Evolutionary conservation across 2,113 vertebrate genomes (phyloP).

Genomic region (Oplegnathus fasciatus): DNA sequence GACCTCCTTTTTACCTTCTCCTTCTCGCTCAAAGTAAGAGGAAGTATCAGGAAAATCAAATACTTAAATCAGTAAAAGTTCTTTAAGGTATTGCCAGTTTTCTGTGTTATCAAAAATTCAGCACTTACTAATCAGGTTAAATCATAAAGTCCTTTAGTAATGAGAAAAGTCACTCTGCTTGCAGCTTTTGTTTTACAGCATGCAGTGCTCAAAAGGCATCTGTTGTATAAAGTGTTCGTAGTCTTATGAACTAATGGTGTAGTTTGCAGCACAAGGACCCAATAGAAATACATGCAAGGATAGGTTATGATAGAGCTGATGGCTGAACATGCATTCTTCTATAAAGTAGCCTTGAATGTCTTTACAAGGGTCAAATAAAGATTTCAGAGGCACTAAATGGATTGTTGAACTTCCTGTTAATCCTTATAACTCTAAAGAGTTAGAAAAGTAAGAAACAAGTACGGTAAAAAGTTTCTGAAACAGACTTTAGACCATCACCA

Average conservation of each 20-base stretch:
- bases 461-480: too few species aligned
- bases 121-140: background rate
- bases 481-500: background rate
- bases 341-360: background rate
- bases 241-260: background rate
- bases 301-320: background rate
- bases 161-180: conserved; percentile 8
- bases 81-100: conserved; percentile 12
- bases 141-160: background rate
- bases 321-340: background rate
- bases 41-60: conserved; percentile 11
- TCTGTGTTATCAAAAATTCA: background rate
- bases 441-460: too few species aligned
- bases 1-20: conserved; percentile 61
- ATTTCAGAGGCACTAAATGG: background rate
- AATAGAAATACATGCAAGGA: background rate
- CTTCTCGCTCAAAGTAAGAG: background rate
- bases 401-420: background rate
- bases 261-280: background rate
- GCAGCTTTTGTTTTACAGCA: conserved; percentile 6
- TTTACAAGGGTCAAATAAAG: background rate
- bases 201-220: background rate
- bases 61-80: background rate
- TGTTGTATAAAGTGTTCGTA: background rate
- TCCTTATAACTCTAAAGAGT: too few species aligned